phyloP scores from a whole-genome alignment of 1,140 invertebrate genomes.

The Mylabris phalerata region DNA sequence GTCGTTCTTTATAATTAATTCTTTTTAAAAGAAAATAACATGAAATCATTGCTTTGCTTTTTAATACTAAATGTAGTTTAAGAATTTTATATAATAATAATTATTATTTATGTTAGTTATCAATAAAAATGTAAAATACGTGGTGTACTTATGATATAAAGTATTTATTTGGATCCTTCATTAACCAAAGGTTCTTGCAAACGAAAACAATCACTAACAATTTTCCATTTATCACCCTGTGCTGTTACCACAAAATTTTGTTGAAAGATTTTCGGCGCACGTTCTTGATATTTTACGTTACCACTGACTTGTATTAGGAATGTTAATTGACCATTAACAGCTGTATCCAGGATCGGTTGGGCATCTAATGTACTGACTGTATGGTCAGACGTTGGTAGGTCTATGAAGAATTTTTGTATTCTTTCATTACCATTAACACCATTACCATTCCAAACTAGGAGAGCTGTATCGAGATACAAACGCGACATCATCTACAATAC shows the following conservation, averaged over 20 bases:
- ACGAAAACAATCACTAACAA: constrained; percentile 73
- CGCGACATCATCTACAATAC: constrained; percentile 59
- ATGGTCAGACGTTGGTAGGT: constrained; percentile 66
- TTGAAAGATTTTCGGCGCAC: constrained; percentile 59
- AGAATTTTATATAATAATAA: constrained; percentile 15
- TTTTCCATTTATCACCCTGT: constrained; percentile 81
- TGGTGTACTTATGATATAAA: constrained; percentile 1
- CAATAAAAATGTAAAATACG: neutral
- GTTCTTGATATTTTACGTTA: constrained; percentile 59
- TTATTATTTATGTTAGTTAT: no score
- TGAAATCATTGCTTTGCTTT: constrained; percentile 9
- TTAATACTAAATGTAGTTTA: constrained; percentile 14
- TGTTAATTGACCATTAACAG: constrained; percentile 60
- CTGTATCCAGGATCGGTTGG: constrained; percentile 57
- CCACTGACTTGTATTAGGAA: constrained; percentile 71
- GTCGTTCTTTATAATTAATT: no score
- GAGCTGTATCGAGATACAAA: constrained; percentile 71
- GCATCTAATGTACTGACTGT: constrained; percentile 65
- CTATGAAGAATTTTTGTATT: constrained; percentile 72
- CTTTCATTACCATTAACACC: constrained; percentile 61
- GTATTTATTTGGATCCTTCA: constrained; percentile 2
- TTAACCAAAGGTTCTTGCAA: constrained; percentile 53
- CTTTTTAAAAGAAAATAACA: neutral
- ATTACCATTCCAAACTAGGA: constrained; percentile 83
- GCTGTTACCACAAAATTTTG: constrained; percentile 79